Conservation (phyloP, 2,797 vertebrate species). For the Fundulus diaphanus region DNA sequence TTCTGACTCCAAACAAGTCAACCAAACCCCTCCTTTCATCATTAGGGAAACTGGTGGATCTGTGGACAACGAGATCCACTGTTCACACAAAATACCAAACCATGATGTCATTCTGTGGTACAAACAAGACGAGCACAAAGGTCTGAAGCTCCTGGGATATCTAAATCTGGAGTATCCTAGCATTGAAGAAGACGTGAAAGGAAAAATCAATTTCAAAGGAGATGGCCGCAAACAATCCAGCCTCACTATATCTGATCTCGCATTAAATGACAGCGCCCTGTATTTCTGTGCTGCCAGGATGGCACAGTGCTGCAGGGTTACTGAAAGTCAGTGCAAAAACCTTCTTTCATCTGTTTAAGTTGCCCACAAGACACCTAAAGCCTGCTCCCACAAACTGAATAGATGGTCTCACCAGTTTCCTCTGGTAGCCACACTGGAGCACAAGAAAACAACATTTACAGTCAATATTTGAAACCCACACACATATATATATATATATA, state of each 20-base stretch:
- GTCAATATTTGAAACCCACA: not conserved
- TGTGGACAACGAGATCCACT: conserved; percentile 33
- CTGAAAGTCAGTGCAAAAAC: conserved; percentile 45
- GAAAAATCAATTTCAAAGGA: conserved; percentile 35
- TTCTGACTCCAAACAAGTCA: not conserved
- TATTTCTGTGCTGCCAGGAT: conserved; percentile 59
- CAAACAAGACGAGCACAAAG: conserved; percentile 32
- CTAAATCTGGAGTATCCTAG: accelerated
- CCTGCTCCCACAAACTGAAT: not conserved
- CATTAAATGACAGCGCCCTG: conserved; percentile 30
- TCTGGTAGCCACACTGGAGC: not conserved
- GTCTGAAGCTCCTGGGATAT: conserved; percentile 27
- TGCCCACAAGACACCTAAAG: conserved; percentile 30
- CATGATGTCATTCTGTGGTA: conserved; percentile 58
- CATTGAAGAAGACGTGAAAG: conserved; percentile 9
- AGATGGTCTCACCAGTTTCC: not conserved
- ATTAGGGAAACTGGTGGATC: conserved; percentile 29
- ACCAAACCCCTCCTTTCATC: conserved; percentile 38
- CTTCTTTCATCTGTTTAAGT: not conserved
- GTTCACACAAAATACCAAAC: conserved; percentile 25
- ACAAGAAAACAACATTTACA: too few species aligned
- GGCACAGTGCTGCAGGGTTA: conserved; percentile 48
- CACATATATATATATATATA: too few species aligned
- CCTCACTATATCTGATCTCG: conserved; percentile 36
- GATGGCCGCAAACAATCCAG: not conserved